Conservation (phyloP, 1,140 invertebrate species). For the Aplysia californica region DNA sequence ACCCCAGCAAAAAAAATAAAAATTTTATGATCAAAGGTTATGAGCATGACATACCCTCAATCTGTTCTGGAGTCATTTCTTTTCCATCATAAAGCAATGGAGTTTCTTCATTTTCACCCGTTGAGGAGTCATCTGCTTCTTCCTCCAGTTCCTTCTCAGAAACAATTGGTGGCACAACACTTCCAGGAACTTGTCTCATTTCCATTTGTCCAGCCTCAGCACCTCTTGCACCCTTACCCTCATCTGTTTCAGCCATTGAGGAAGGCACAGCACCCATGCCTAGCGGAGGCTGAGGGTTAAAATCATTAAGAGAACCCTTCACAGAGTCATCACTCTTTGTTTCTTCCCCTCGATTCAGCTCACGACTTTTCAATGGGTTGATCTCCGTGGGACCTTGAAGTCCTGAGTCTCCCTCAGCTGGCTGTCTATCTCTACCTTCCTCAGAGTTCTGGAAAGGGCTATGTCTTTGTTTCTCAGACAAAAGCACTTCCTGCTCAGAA, state of each 20-base stretch:
- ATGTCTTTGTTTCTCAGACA: too few species aligned
- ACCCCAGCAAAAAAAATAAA: too few species aligned
- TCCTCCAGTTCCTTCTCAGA: too few species aligned
- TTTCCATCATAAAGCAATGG: too few species aligned
- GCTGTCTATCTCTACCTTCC: too few species aligned
- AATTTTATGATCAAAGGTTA: too few species aligned
- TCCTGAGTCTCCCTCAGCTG: too few species aligned
- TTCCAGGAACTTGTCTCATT: background rate
- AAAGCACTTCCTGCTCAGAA: background rate
- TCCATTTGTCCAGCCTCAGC: background rate
- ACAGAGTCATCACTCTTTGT: background rate
- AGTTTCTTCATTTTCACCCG: too few species aligned
- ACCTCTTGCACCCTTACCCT: background rate
- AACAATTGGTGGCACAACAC: too few species aligned
- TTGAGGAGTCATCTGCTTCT: too few species aligned
- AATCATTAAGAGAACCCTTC: too few species aligned
- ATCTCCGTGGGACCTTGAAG: background rate
- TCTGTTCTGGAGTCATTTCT: slow-evolving; percentile 13
- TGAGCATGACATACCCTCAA: background rate
- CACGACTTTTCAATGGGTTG: background rate
- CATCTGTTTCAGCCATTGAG: background rate
- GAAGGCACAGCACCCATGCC: background rate
- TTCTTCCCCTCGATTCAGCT: background rate
- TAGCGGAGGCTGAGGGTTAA: background rate
- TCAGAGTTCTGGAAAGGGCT: too few species aligned